These are phyloP conservation scores for Belgica antarctica DNA, from an alignment of 2,888 invertebrate genomes.

Conservation along the genomic window DNA sequence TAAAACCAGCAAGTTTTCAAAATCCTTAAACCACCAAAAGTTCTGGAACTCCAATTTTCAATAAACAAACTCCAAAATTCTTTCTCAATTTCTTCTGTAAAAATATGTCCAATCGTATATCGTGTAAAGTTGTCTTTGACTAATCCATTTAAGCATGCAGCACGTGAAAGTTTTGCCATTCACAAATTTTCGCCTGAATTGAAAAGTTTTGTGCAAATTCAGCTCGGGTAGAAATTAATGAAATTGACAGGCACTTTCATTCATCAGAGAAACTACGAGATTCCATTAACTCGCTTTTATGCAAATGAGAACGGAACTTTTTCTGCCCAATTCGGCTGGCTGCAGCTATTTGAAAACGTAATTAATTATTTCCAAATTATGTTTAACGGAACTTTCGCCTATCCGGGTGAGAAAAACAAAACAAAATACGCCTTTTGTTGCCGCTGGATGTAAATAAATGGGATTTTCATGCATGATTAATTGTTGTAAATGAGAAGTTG, in stretches of 20 bases:
- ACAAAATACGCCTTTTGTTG: slow-evolving; percentile 37
- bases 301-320: slow-evolving; percentile 22
- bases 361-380: slow-evolving; percentile 41
- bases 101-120: too few relatives aligned
- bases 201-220: background rate
- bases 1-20: too few relatives aligned
- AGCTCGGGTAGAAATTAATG: background rate
- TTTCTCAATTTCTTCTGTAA: too few relatives aligned
- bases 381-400: slow-evolving; percentile 27
- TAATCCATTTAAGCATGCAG: too few relatives aligned
- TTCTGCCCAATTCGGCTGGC: background rate
- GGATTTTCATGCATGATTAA: slow-evolving; percentile 39
- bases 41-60: too few relatives aligned
- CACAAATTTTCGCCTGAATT: background rate
- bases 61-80: too few relatives aligned
- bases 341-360: background rate
- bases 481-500: slow-evolving; percentile 7
- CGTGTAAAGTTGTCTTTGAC: too few relatives aligned
- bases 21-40: too few relatives aligned
- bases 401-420: slow-evolving; percentile 8
- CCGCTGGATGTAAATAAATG: slow-evolving; percentile 25
- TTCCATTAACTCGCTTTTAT: slow-evolving; percentile 12
- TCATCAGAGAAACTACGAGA: background rate
- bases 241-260: slow-evolving; percentile 1
- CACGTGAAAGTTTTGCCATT: background rate